These are phyloP conservation scores for Athalia rosae DNA, from an alignment of 2,888 invertebrate genomes.

Conservation along the genomic window DNA sequence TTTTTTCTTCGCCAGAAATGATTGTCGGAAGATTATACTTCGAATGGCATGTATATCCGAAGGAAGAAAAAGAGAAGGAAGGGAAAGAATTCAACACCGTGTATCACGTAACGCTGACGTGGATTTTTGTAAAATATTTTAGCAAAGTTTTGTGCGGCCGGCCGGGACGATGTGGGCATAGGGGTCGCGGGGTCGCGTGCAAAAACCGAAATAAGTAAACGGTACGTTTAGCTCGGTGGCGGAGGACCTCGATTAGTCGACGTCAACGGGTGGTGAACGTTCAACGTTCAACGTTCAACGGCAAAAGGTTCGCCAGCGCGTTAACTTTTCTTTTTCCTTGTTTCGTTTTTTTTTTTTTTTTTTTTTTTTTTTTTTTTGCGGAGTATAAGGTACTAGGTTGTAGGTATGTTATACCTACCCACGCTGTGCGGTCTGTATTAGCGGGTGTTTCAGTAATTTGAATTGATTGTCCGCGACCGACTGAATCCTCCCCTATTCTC, in stretches of 20 bases:
- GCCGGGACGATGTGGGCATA: background rate
- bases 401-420: background rate
- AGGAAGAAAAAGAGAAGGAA: too few relatives aligned
- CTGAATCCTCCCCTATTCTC: constrained; percentile 4
- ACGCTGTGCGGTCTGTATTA: constrained; percentile 22
- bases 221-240: constrained; percentile 34
- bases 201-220: constrained; percentile 44
- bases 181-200: background rate
- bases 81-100: too few relatives aligned
- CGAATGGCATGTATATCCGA: too few relatives aligned
- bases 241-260: constrained; percentile 43
- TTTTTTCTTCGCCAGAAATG: too few relatives aligned
- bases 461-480: constrained; percentile 35
- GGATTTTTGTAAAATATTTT: too few relatives aligned
- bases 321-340: constrained; percentile 4
- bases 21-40: too few relatives aligned
- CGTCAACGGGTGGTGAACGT: constrained; percentile 6
- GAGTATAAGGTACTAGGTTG: background rate
- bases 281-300: too few relatives aligned
- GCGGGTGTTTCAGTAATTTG: constrained; percentile 44
- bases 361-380: background rate
- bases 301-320: background rate
- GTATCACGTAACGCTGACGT: too few relatives aligned
- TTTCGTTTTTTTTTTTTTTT: background rate
- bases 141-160: background rate